phyloP scores from a whole-genome alignment of 2,797 vertebrate species.

The Myotis pilosus region DNA sequence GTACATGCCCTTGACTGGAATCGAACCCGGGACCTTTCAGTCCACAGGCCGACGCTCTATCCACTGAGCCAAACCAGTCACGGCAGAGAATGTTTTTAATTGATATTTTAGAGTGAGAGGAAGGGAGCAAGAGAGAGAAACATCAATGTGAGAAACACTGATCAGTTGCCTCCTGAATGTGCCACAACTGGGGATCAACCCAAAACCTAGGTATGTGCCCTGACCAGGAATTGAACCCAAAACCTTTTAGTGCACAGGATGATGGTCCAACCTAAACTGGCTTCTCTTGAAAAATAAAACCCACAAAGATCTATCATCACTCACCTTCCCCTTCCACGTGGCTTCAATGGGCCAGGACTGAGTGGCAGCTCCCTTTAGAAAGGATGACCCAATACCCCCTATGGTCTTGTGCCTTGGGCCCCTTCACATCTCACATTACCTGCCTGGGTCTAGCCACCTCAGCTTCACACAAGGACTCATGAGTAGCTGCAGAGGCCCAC shows the following conservation, averaged over 20 bases:
- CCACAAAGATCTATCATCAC: neutral
- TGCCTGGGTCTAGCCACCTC: neutral
- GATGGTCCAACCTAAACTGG: neutral
- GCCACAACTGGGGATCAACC: neutral
- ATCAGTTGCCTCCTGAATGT: neutral
- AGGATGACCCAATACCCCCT: neutral
- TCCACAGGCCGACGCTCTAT: too few species aligned
- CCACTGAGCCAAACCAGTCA: too few species aligned
- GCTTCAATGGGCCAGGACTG: neutral
- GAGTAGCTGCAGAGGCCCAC: neutral
- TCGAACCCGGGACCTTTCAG: too few species aligned
- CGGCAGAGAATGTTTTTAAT: too few species aligned
- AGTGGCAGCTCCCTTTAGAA: neutral
- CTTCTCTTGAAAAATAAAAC: neutral
- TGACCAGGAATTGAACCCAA: neutral
- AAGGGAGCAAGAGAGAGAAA: too few species aligned
- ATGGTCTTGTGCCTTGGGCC: neutral
- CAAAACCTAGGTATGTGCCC: neutral
- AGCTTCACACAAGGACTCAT: neutral
- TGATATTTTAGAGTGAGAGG: too few species aligned
- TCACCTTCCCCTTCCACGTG: neutral
- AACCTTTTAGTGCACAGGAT: neutral
- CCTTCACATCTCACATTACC: neutral
- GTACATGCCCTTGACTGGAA: too few species aligned
- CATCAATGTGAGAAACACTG: neutral